Base-by-base conservation (phyloP, 35 echinoderm and acorn worm genomes). In the Chiridota heheva region DNA sequence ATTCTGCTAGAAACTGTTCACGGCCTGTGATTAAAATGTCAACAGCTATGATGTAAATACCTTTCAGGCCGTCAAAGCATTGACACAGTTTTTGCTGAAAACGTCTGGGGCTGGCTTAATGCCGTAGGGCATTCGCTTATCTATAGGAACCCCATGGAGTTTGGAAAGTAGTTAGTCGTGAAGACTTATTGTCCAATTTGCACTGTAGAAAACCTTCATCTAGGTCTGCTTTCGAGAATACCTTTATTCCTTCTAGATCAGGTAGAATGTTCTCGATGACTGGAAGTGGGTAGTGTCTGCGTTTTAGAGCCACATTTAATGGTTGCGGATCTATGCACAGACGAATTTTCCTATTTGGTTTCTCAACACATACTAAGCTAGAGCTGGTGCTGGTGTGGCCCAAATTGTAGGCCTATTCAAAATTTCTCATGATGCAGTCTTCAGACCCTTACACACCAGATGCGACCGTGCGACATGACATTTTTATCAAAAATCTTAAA, bases 121-220 rank as follows among this genome's bases (percentile, higher is more conserved):
- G 10, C 90, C 84, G 49, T 87, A 92, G 18, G 84, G 78, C 77
- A 92, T 29, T 32, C 90, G 38, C 25, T 38, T 73, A 81, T 32
- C 49, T 70, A 42, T 83, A 83, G 47, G 73, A 62, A 2, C 89
- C 89, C 89, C 83, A 91, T 63, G 73, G 82, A 4, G 82, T 73
- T 65, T 91, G 89, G 35, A 91, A 81, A 13, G 72, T 91, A 20
- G 90, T 81, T 12, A 86, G 58, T 1, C 20, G 65, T 20, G 78
- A 61, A 28, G 85, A 72, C 33, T 70, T 42, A 63, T 40, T 16
- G 75, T 51, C 61, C 37, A 55, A 49, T 33, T 62, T 36, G 44
- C 63, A 90, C 30, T 73, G 67, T 4, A 89, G 46, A 49, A 81
- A 89, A 25, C 86, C 65, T 82, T 89, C 76, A 64, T 73, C 84